Evolutionary conservation across 2,888 invertebrate species (phyloP).

Genomic region (Spisula subtruncata): DNA sequence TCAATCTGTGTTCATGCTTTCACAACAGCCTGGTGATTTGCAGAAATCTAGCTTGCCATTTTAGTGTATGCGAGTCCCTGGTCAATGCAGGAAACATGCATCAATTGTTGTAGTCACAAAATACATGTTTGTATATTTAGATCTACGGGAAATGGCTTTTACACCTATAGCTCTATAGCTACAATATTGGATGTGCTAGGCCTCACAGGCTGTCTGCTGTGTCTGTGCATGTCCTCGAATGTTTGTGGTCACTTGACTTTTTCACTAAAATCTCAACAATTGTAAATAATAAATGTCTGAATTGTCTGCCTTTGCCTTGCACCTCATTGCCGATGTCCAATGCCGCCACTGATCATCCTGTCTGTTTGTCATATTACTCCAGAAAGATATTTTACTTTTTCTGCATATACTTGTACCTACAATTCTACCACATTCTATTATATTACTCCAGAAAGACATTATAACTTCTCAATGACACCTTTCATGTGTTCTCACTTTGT

Average conservation of each 20-base stretch:
- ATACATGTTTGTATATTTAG: not conserved
- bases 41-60: not conserved
- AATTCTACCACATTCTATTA: not conserved
- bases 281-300: too few species aligned
- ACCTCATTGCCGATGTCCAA: too few species aligned
- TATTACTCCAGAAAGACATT: not conserved
- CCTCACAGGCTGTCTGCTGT: not conserved
- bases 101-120: not conserved
- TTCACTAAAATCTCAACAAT: conserved; percentile 4
- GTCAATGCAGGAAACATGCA: not conserved
- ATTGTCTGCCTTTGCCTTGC: too few species aligned
- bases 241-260: not conserved
- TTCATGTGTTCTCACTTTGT: not conserved
- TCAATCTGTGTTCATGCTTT: too few species aligned
- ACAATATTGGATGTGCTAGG: not conserved
- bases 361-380: too few species aligned
- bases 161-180: not conserved
- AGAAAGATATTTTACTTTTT: not conserved
- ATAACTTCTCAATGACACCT: not conserved
- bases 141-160: not conserved
- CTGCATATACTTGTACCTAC: not conserved
- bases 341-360: too few species aligned
- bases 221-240: not conserved
- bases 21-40: not conserved
- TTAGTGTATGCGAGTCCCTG: not conserved